Evolutionary conservation across 2,888 invertebrate genomes (phyloP), one percentile per base, ranked within the genome.

Genomic region (Euzophera pinguis): DNA sequence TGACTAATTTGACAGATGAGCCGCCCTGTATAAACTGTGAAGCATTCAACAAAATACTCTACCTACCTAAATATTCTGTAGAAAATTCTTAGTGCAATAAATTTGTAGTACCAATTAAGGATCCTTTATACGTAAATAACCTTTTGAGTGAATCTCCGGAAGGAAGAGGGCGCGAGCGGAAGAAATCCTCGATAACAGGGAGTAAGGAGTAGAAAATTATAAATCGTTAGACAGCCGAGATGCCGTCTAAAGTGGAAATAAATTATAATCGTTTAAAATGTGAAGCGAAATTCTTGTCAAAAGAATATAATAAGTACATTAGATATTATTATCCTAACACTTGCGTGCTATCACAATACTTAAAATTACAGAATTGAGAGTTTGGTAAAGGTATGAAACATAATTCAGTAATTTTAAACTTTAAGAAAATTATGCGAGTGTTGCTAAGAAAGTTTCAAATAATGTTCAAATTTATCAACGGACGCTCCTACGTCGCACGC

Each of bases 141-240:
- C 75, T 78, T 81, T 79, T 80, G 81, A 83, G 81, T 80, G 78
- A 78, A 73, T 78, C 70, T 67, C 63, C 71, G 79, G 81, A 84
- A 83, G 81, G 81, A 85, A 86, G 77, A 81, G 82, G 82, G 81
- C 69, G 77, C 71, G 72, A 79, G 75, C 78, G 84, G 81, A 85
- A 84, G 84, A 81, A 85, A 85, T 84, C 73, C 71, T 75, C 81
- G 84, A 84, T 86, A 84, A 82, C 81, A 78, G 71, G 75, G 78
- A 75, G 77, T 75, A 75, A 79, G 78, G 79, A 80, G 82, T 80
- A 75, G 78, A 79, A 80, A 82, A 84, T 84, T 84, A 80, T 81
- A 76, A 85, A 84, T 80, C 77, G 78, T 74, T 80, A 74, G 70
- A 76, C 67, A 60, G 59, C 74, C 64, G 67, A 74, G 72, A 78